Conservation (phyloP, 2,888 invertebrate species). For the Neoaliturus tenellus region DNA sequence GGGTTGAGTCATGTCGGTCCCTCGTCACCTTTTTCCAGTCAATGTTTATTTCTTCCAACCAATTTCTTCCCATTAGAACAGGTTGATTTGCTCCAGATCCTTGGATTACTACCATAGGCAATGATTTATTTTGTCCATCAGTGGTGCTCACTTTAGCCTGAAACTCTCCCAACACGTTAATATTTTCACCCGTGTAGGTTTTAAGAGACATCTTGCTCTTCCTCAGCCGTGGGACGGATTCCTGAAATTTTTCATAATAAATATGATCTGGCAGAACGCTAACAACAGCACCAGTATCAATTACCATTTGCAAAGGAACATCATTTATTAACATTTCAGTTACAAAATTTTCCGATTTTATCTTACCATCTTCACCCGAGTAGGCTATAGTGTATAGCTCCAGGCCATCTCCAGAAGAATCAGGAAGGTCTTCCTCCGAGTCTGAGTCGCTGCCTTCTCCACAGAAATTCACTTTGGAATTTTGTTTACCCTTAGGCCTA, state of each 20-base stretch:
- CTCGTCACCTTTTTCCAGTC: no score
- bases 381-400: slow-evolving; percentile 25
- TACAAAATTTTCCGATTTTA: not conserved
- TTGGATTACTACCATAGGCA: not conserved
- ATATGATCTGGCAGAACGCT: not conserved
- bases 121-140: no score
- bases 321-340: not conserved
- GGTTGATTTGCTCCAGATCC: not conserved
- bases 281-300: not conserved
- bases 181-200: no score
- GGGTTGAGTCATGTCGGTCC: no score
- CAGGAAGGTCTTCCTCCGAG: not conserved
- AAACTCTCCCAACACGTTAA: no score
- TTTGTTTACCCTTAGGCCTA: not conserved
- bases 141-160: no score
- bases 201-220: no score
- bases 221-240: no score
- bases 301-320: not conserved
- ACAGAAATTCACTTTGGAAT: not conserved
- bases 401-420: not conserved
- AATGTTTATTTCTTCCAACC: no score
- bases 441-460: not conserved
- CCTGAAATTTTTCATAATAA: not conserved
- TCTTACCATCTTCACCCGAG: not conserved
- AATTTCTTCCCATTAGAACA: no score